These are phyloP conservation scores for Desoria tigrina DNA, from an alignment of 2,888 invertebrate genomes.

Conservation along the genomic window DNA sequence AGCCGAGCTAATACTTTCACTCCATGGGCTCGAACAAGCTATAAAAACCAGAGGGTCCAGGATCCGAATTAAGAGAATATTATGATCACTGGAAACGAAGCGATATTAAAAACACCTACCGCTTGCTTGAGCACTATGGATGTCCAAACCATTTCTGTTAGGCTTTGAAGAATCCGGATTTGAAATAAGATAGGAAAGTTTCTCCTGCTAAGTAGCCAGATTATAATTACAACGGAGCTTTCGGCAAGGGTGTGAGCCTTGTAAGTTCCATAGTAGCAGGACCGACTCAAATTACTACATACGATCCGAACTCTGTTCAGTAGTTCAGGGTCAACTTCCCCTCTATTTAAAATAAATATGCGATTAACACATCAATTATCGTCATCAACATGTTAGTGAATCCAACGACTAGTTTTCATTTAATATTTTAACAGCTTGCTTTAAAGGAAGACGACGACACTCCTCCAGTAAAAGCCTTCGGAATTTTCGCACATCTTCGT, in stretches of 20 bases:
- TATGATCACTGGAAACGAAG: no score
- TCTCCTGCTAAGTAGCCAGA: constrained; percentile 44
- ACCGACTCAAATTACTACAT: constrained; percentile 30
- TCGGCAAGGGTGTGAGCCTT: constrained; percentile 42
- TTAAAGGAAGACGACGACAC: constrained; percentile 35
- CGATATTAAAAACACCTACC: constrained; percentile 26
- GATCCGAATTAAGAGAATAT: no score
- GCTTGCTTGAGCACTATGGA: constrained; percentile 32
- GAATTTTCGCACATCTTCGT: constrained; percentile 45
- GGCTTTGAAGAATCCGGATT: constrained; percentile 36
- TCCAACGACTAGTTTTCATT: not conserved
- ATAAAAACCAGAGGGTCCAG: not conserved
- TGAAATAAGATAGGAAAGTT: constrained; percentile 32
- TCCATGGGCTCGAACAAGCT: constrained; percentile 42
- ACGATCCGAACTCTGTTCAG: constrained; percentile 14
- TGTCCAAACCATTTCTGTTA: constrained; percentile 47
- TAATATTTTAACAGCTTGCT: constrained; percentile 8
- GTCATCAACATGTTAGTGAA: not conserved
- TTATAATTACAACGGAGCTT: constrained; percentile 31
- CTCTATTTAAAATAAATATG: constrained; percentile 14
- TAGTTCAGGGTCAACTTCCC: constrained; percentile 11
- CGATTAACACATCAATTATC: not conserved
- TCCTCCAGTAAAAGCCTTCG: constrained; percentile 38
- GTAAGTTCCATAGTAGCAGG: constrained; percentile 42
- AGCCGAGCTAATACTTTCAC: constrained; percentile 31